A percentile compares a stretch with the other conserved stretches of the same genome.
These are phyloP conservation scores for Naso thynnoides DNA, from an alignment of 2,797 vertebrate genomes.

Conservation along the genomic window DNA sequence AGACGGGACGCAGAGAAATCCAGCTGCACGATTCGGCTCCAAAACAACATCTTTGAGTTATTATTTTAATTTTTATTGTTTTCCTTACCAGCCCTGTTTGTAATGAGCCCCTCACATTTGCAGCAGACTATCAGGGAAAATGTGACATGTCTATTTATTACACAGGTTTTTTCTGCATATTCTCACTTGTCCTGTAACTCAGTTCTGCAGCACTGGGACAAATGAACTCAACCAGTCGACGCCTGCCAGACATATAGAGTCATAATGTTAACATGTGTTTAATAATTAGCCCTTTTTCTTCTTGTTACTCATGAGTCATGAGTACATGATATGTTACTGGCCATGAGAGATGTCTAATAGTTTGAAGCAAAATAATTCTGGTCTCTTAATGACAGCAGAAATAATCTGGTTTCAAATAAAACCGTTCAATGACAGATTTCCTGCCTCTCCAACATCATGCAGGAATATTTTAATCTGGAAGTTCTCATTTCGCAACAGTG, in stretches of 20 bases:
- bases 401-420: not conserved
- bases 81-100: constrained; percentile 3
- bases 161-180: not conserved
- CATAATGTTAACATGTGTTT: not conserved
- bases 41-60: constrained; percentile 29
- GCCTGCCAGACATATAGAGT: not conserved
- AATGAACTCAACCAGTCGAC: not conserved
- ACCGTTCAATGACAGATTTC: not conserved
- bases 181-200: not conserved
- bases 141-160: constrained; percentile 50
- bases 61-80: constrained; percentile 19
- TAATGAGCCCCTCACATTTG: constrained; percentile 6
- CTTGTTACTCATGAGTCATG: not conserved
- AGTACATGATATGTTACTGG: constrained; percentile 59
- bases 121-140: constrained; percentile 33
- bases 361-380: not conserved
- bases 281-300: not conserved
- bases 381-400: not conserved
- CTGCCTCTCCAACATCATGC: not conserved
- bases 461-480: not conserved
- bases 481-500: not conserved
- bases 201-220: not conserved
- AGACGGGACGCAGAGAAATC: constrained; percentile 20
- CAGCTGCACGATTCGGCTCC: constrained; percentile 37
- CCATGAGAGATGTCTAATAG: constrained; percentile 40